Evolutionary conservation across 2,888 invertebrate genomes (phyloP).

Genomic region (Phytoseiulus persimilis): DNA sequence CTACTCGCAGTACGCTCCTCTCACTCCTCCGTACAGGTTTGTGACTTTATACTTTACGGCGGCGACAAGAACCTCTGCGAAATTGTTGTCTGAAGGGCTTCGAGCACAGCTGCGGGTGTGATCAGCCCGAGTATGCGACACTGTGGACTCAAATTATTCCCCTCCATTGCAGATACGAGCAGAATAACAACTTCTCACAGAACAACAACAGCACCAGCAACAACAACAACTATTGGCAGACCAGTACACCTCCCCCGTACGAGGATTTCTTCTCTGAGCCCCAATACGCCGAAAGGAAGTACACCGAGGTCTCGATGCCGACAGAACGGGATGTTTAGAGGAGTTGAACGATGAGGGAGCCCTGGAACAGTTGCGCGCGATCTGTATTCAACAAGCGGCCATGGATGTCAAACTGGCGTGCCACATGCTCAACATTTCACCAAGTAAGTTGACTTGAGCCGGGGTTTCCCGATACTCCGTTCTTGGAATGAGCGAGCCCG

Average conservation of each 20-base stretch:
- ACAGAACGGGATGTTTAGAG: constrained; percentile 11
- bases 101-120: not conserved
- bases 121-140: not conserved
- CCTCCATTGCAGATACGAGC: not conserved
- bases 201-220: not conserved
- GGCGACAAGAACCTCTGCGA: too few species aligned
- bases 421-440: constrained; percentile 72
- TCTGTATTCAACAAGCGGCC: constrained; percentile 60
- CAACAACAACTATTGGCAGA: not conserved
- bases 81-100: not conserved
- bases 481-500: too few species aligned
- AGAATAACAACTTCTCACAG: not conserved
- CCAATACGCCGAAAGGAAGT: constrained; percentile 5
- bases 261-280: constrained; percentile 9
- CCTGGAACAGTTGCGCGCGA: constrained; percentile 26
- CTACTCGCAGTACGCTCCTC: constrained; percentile 12
- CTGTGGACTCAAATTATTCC: not conserved
- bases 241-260: constrained; percentile 32
- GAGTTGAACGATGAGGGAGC: constrained; percentile 27
- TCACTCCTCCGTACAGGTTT: constrained; percentile 18
- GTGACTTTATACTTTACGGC: not conserved
- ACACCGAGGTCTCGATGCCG: not conserved
- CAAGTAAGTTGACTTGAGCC: constrained; percentile 64
- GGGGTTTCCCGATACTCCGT: too few species aligned
- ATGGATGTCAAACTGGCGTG: constrained; percentile 77